A percentile compares a stretch with the other conserved stretches of the same genome.
phyloP scores from a whole-genome alignment of 2,797 vertebrate species.

The Tolypeutes matacus region DNA sequence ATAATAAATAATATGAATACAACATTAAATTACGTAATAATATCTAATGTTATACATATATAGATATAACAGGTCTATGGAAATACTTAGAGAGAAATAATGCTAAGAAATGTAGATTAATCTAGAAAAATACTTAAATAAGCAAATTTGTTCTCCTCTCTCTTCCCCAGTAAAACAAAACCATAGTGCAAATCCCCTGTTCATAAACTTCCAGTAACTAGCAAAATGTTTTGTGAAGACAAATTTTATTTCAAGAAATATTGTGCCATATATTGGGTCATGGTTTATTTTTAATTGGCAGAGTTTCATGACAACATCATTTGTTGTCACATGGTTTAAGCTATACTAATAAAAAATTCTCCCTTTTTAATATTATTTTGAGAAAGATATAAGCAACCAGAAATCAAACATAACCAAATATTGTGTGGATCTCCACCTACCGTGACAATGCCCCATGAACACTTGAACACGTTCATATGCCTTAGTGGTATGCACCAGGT shows the following conservation, averaged over 20 bases:
- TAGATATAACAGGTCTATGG: neutral
- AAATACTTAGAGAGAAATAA: conserved; percentile 40
- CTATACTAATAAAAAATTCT: neutral
- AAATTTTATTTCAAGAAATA: neutral
- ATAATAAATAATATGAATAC: neutral
- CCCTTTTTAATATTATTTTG: conserved; percentile 47
- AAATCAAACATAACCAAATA: conserved; percentile 17
- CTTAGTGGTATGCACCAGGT: too few relatives aligned
- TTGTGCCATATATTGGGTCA: neutral
- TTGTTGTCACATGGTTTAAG: conserved; percentile 13
- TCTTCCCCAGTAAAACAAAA: neutral
- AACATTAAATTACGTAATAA: neutral
- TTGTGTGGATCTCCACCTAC: too few relatives aligned
- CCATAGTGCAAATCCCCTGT: neutral
- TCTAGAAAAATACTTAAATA: neutral
- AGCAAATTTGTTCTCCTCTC: neutral
- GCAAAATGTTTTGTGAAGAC: neutral
- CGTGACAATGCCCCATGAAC: too few relatives aligned
- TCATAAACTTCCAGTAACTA: neutral
- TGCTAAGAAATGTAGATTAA: conserved; percentile 37
- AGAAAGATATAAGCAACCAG: conserved; percentile 15
- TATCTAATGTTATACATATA: neutral
- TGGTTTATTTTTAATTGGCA: neutral
- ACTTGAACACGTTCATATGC: too few relatives aligned
- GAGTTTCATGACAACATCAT: neutral